These are phyloP conservation scores for Notocelia uddmanniana DNA, from an alignment of 2,888 invertebrate genomes.

Conservation along the genomic window DNA sequence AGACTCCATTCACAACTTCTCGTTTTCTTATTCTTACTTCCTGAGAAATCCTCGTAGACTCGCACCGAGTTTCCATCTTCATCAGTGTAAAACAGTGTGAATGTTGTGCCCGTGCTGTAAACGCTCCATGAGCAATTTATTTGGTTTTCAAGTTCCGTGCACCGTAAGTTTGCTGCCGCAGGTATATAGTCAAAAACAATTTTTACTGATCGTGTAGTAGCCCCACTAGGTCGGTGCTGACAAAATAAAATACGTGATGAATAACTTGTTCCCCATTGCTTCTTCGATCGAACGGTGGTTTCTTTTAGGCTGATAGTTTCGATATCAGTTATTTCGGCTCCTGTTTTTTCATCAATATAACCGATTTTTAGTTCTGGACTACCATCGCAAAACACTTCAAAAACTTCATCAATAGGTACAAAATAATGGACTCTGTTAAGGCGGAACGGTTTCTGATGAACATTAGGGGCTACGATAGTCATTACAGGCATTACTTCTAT, in stretches of 20 bases:
- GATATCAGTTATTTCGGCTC: neutral
- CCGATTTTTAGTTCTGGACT: too few relatives aligned
- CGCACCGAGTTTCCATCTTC: neutral
- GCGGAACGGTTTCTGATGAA: neutral
- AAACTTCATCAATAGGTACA: neutral
- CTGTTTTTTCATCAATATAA: too few relatives aligned
- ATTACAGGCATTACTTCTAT: neutral
- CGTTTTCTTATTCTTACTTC: neutral
- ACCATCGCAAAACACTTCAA: neutral
- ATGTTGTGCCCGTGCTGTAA: neutral
- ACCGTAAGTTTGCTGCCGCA: neutral
- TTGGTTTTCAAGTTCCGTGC: neutral
- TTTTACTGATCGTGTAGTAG: neutral
- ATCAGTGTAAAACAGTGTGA: neutral
- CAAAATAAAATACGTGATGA: neutral
- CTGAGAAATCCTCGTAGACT: neutral
- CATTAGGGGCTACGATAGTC: neutral
- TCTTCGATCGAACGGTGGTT: neutral
- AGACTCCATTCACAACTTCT: neutral
- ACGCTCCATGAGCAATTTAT: neutral
- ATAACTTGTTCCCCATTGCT: neutral
- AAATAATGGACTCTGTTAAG: neutral
- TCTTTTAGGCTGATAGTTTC: neutral
- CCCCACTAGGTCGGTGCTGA: neutral
- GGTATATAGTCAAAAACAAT: neutral